Conservation (phyloP, 2,113 vertebrate species). For the Rhea americana region DNA sequence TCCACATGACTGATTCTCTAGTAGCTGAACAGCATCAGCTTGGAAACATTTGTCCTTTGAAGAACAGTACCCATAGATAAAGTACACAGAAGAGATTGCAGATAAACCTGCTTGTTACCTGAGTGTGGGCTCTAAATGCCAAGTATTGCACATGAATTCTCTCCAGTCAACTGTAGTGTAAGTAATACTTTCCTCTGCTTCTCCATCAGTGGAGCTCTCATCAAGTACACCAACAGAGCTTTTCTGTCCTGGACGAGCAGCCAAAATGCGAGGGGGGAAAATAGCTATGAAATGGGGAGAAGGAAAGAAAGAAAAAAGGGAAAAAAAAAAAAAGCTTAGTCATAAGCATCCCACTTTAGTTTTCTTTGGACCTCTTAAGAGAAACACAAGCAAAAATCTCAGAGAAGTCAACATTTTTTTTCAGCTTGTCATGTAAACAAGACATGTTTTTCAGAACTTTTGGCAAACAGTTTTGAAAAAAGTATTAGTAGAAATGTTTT, state of each 20-base stretch:
- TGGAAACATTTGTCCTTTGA: neutral
- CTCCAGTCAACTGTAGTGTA: constrained; percentile 98
- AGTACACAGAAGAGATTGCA: neutral
- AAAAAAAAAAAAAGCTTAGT: neutral
- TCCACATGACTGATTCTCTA: neutral
- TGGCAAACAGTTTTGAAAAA: neutral
- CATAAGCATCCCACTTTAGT: neutral
- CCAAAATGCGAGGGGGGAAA: constrained; percentile 89
- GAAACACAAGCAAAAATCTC: neutral
- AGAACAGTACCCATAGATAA: neutral
- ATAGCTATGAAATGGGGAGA: constrained; percentile 79
- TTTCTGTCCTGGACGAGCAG: constrained; percentile 90
- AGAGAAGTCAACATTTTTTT: neutral
- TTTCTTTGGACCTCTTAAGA: neutral
- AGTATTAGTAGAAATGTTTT: neutral
- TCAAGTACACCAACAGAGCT: constrained; percentile 87
- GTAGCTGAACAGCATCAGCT: neutral
- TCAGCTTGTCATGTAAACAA: neutral
- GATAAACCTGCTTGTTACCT: constrained; percentile 75
- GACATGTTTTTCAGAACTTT: neutral
- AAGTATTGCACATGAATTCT: constrained; percentile 98
- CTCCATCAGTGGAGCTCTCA: constrained; percentile 81
- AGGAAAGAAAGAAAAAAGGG: neutral
- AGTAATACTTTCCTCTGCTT: constrained; percentile 86
- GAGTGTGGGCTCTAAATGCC: constrained; percentile 97